Conservation (phyloP, 2,797 vertebrate genomes). For the Dipus sagitta region DNA sequence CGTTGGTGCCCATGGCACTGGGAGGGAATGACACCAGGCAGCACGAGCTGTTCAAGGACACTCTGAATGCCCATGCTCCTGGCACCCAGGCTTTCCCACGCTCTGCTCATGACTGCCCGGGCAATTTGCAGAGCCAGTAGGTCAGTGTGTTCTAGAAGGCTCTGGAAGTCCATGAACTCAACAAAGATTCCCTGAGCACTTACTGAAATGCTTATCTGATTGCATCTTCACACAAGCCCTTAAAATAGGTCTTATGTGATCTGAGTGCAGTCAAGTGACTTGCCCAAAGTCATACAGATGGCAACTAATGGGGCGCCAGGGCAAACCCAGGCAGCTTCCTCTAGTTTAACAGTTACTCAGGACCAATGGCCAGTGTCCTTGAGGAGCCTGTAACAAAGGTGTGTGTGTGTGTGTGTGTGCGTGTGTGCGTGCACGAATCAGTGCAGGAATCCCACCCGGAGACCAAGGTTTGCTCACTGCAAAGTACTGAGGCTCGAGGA, state of each 20-base stretch:
- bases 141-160: not conserved
- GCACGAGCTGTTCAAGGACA: not conserved
- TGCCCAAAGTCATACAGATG: not conserved
- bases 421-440: too few relatives aligned
- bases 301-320: not conserved
- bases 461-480: not conserved
- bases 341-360: not conserved
- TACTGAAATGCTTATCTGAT: not conserved
- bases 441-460: fast-evolving
- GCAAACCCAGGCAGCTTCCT: not conserved
- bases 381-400: not conserved
- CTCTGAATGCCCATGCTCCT: not conserved
- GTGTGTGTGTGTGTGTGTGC: not conserved
- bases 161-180: not conserved
- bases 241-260: not conserved
- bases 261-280: not conserved
- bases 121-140: not conserved
- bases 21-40: not conserved
- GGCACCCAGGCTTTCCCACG: not conserved
- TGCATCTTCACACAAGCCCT: not conserved
- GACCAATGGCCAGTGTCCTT: not conserved
- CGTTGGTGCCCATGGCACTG: fast-evolving
- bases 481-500: not conserved
- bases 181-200: not conserved
- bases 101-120: not conserved